A percentile compares a stretch with the other conserved stretches of the same genome.
Evolutionary conservation across 2,797 vertebrate genomes (phyloP).

Genomic region (Phoebastria nigripes): DNA sequence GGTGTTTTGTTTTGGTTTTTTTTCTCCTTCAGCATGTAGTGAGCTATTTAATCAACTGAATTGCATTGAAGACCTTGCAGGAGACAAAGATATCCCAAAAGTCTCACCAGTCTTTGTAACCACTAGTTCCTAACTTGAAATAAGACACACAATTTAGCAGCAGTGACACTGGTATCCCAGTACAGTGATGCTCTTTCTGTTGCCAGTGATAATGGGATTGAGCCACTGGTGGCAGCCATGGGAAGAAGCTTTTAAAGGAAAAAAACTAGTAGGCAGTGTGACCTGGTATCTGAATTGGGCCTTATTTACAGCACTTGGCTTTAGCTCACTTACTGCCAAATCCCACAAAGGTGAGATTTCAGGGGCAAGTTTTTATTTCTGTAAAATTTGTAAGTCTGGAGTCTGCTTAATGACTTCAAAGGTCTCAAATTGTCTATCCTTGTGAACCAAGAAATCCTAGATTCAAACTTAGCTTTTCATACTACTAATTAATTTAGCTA

Average conservation of each 20-base stretch:
- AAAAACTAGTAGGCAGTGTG: background rate
- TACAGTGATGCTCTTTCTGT: background rate
- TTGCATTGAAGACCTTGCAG: background rate
- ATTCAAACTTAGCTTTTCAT: background rate
- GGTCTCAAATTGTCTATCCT: background rate
- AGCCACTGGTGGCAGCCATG: background rate
- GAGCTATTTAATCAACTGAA: background rate
- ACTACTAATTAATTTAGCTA: background rate
- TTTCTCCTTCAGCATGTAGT: background rate
- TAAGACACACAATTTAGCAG: background rate
- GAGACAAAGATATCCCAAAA: background rate
- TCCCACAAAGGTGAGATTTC: background rate
- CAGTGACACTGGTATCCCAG: background rate
- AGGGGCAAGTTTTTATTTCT: background rate
- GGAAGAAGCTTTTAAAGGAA: background rate
- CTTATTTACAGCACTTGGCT: background rate
- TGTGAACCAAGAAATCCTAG: background rate
- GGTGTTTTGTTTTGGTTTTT: background rate
- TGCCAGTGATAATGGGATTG: background rate
- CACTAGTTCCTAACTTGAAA: background rate
- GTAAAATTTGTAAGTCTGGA: background rate
- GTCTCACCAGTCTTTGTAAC: background rate
- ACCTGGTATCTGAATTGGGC: background rate
- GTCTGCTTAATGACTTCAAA: background rate
- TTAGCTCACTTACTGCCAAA: background rate